These are phyloP conservation scores for Dolichopus griseipennis DNA, from an alignment of 2,888 invertebrate genomes.

Conservation along the genomic window DNA sequence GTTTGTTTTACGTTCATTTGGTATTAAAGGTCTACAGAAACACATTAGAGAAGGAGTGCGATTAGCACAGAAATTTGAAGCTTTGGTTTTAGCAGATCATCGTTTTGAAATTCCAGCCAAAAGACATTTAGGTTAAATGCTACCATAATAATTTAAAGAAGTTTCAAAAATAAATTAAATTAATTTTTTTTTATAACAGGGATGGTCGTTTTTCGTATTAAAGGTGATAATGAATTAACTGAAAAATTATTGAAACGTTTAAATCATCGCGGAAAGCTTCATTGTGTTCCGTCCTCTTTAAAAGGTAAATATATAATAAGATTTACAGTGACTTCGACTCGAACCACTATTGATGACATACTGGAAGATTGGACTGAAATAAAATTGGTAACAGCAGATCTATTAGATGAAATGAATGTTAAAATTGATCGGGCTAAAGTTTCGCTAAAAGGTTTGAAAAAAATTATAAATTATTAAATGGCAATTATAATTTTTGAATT, in stretches of 20 bases:
- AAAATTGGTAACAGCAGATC: conserved; percentile 59
- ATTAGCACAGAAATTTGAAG: conserved; percentile 84
- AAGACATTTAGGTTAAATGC: conserved; percentile 54
- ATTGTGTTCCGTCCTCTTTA: conserved; percentile 90
- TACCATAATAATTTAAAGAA: background rate
- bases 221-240: conserved; percentile 77
- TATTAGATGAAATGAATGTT: conserved; percentile 56
- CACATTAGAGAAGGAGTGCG: conserved; percentile 88
- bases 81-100: conserved; percentile 67
- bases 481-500: too few relatives aligned
- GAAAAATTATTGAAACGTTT: conserved; percentile 79
- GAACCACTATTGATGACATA: conserved; percentile 70
- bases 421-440: conserved; percentile 54
- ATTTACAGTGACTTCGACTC: conserved; percentile 87
- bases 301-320: conserved; percentile 80
- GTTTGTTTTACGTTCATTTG: conserved; percentile 93
- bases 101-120: conserved; percentile 86
- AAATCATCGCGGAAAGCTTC: conserved; percentile 78
- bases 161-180: background rate
- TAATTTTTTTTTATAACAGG: conserved; percentile 41
- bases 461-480: background rate
- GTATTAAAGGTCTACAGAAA: conserved; percentile 81
- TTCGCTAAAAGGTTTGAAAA: conserved; percentile 60
- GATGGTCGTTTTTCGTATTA: conserved; percentile 83
- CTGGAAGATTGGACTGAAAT: conserved; percentile 82